phyloP scores from a whole-genome alignment of 2,888 invertebrate species.

The Bombyx huttoni region DNA sequence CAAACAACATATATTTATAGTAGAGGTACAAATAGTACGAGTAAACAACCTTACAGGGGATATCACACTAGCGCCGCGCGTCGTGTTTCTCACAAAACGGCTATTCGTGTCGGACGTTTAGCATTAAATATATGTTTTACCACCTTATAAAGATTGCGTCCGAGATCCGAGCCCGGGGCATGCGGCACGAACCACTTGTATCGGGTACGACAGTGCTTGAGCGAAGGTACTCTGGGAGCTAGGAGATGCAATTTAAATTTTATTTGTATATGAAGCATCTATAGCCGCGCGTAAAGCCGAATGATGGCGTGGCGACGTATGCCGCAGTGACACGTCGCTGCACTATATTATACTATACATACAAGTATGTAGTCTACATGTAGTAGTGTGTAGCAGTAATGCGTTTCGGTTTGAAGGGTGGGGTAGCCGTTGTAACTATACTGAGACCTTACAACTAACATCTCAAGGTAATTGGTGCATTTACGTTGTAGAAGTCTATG shows the following conservation, averaged over 20 bases:
- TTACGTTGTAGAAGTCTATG: too few relatives aligned
- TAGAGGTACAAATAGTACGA: not conserved
- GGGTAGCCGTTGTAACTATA: too few relatives aligned
- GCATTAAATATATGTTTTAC: constrained; percentile 72
- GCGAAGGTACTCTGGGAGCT: constrained; percentile 25
- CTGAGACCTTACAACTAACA: too few relatives aligned
- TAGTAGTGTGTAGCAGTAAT: too few relatives aligned
- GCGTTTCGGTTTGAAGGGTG: too few relatives aligned
- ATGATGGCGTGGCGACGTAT: too few relatives aligned
- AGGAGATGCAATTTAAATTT: not conserved
- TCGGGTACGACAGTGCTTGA: constrained; percentile 48
- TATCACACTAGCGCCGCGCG: constrained; percentile 21
- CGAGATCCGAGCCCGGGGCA: constrained; percentile 50
- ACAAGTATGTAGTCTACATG: too few relatives aligned
- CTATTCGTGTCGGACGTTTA: constrained; percentile 53
- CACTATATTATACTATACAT: too few relatives aligned
- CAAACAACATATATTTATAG: not conserved
- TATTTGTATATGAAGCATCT: not conserved
- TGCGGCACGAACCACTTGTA: constrained; percentile 56
- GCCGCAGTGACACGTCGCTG: too few relatives aligned
- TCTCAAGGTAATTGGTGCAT: too few relatives aligned
- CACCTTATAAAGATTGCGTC: constrained; percentile 69
- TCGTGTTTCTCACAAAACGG: constrained; percentile 29
- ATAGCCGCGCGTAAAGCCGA: too few relatives aligned
- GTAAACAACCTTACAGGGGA: constrained; percentile 6